Evolutionary conservation across 2,888 invertebrate genomes (phyloP), one percentile per base, ranked within the genome.

Genomic region (Pherbina coryleti): DNA sequence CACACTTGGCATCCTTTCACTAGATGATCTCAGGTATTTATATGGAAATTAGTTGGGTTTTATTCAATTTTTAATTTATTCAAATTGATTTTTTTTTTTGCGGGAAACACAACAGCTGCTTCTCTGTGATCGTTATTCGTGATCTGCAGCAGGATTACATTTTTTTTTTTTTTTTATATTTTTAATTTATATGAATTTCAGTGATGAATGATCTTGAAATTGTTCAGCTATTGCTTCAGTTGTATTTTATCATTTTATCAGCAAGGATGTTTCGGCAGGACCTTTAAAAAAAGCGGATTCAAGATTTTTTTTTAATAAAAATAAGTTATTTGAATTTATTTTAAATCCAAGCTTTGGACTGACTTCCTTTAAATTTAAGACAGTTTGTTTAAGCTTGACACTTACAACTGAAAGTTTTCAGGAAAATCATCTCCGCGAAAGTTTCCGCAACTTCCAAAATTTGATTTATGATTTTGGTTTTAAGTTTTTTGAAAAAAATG

Each of bases 31-130:
- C 72, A 60, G 72, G 72, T 72, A 57, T 72, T 22, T 60, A 3
- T 37, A 72, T 72, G 72, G 57, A 72, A 72, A 72, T 72, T 37
- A 72, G 72, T 72, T 72, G 17, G 34, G 28, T 55, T 25, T 70
- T 28, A 34, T 55, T 53, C 34, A 34, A n/a, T 37, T 34, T 22
- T 72, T 60, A 72, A 72, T 72, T 72, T 72, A 72, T 72, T 72
- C 72, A 72, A 72, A 57, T 72, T 60, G 60, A 60, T 19, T 72
- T 57, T 60, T 72, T 57, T 34, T 14, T 17, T 55, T 34, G 53
- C 14, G 0, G 19, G 11, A 5, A 60, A 28, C 11, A 28, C 0
- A 31, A 34, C 34, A 22, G 22, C 55, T 19, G 55, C 14, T 14
- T 28, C 37, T 49, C n/a, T 11, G 22, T n/a, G 25, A 49, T 49